These are phyloP conservation scores for Ostrea denselamellosa DNA, from an alignment of 1,140 invertebrate species.

Conservation along the genomic window DNA sequence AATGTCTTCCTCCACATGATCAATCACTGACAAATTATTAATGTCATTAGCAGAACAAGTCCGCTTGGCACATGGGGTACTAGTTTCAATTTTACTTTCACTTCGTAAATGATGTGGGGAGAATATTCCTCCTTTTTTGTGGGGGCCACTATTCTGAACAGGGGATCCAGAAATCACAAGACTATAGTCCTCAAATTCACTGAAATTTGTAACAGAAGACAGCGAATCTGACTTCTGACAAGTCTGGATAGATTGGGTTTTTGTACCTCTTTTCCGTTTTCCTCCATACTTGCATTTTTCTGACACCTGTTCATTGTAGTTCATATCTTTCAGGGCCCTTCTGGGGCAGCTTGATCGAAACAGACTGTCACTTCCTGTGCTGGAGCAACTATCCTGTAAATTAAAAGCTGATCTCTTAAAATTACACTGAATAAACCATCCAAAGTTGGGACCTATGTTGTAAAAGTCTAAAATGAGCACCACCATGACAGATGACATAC, in stretches of 20 bases:
- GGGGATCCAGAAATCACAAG: conserved; percentile 64
- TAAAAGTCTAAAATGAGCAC: too few species aligned
- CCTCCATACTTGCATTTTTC: not conserved
- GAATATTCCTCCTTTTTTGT: not conserved
- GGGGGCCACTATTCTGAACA: not conserved
- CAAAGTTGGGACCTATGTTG: too few species aligned
- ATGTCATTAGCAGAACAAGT: conserved; percentile 45
- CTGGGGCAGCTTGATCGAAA: conserved; percentile 21
- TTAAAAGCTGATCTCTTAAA: not conserved
- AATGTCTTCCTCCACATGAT: conserved; percentile 41
- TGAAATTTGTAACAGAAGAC: conserved; percentile 61
- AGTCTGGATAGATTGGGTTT: not conserved
- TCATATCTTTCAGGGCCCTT: conserved; percentile 53
- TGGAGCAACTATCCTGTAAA: conserved; percentile 55
- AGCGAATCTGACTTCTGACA: not conserved
- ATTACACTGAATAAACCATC: not conserved
- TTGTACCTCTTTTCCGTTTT: conserved; percentile 48
- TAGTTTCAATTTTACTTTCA: conserved; percentile 58
- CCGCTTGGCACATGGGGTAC: conserved; percentile 64
- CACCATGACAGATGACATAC: too few species aligned
- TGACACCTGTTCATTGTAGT: conserved; percentile 47
- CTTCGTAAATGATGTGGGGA: conserved; percentile 22
- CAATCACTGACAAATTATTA: conserved; percentile 64
- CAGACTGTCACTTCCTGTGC: conserved; percentile 56
- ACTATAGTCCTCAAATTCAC: conserved; percentile 73